phyloP scores from a whole-genome alignment of 2,113 vertebrate genomes.

The Eulacestoma nigropectus region DNA sequence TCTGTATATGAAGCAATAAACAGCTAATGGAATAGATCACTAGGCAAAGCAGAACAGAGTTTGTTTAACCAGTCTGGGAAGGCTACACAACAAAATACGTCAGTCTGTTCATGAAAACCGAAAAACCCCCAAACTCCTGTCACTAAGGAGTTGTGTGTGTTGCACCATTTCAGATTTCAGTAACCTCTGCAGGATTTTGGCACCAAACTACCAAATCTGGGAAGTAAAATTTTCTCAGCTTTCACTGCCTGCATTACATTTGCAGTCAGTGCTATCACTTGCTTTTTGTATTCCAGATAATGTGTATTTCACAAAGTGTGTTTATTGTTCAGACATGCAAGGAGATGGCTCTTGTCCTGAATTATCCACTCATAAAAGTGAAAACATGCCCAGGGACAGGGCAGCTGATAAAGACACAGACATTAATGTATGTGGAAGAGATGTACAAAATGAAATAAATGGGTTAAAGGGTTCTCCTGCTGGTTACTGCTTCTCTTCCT shows the following conservation, averaged over 20 bases:
- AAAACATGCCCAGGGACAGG: not conserved
- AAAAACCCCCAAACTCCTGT: not conserved
- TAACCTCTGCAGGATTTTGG: not conserved
- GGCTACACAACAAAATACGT: not conserved
- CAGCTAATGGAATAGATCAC: constrained; percentile 62
- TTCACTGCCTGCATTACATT: not conserved
- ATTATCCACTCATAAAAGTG: not conserved
- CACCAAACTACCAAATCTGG: not conserved
- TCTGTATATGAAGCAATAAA: constrained; percentile 68
- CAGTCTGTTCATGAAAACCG: not conserved
- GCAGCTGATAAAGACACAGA: not conserved
- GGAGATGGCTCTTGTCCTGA: not conserved
- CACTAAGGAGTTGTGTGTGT: not conserved
- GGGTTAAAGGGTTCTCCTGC: not conserved
- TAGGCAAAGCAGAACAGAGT: constrained; percentile 56
- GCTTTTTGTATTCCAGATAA: not conserved
- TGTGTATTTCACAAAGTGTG: not conserved
- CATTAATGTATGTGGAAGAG: not conserved
- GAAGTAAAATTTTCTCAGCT: not conserved
- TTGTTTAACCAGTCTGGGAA: constrained; percentile 55
- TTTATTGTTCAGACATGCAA: not conserved
- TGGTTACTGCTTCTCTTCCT: not conserved
- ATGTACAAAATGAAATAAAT: not conserved
- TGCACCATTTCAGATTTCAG: not conserved
- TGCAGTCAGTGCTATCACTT: not conserved